phyloP scores from a whole-genome alignment of 2,888 invertebrate genomes.

The Ctenicera cuprea region DNA sequence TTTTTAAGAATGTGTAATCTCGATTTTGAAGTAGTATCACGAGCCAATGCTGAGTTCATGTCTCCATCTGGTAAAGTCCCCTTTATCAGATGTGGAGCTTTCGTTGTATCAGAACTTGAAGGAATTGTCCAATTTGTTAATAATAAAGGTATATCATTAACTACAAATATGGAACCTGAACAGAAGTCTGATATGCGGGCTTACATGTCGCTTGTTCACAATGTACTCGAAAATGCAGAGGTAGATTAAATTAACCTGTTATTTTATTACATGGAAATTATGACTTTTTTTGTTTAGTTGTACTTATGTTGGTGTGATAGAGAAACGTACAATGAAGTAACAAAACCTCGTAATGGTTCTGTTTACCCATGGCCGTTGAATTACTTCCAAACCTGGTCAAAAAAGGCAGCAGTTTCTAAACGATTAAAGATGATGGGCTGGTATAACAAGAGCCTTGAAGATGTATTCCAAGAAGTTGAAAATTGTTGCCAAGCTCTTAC shows the following conservation, averaged over 20 bases:
- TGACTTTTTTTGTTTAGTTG: constrained; percentile 73
- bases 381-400: constrained; percentile 85
- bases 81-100: constrained; percentile 92
- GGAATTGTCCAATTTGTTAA: constrained; percentile 93
- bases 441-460: constrained; percentile 85
- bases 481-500: constrained; percentile 92
- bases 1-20: constrained; percentile 95
- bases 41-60: constrained; percentile 97
- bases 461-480: constrained; percentile 86
- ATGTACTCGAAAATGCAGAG: constrained; percentile 94
- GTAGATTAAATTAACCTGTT: constrained; percentile 69
- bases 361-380: constrained; percentile 96
- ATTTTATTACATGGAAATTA: constrained; percentile 6
- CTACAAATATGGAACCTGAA: constrained; percentile 81
- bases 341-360: constrained; percentile 89
- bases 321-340: constrained; percentile 86
- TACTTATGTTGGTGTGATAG: constrained; percentile 93
- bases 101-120: constrained; percentile 92
- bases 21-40: constrained; percentile 86
- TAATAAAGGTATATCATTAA: constrained; percentile 87
- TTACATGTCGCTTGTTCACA: constrained; percentile 92
- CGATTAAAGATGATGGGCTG: constrained; percentile 87
- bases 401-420: constrained; percentile 81
- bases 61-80: constrained; percentile 96
- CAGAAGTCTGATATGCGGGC: constrained; percentile 95